phyloP scores from a whole-genome alignment of 2,888 invertebrate genomes.

The Steinernema scapterisci region DNA sequence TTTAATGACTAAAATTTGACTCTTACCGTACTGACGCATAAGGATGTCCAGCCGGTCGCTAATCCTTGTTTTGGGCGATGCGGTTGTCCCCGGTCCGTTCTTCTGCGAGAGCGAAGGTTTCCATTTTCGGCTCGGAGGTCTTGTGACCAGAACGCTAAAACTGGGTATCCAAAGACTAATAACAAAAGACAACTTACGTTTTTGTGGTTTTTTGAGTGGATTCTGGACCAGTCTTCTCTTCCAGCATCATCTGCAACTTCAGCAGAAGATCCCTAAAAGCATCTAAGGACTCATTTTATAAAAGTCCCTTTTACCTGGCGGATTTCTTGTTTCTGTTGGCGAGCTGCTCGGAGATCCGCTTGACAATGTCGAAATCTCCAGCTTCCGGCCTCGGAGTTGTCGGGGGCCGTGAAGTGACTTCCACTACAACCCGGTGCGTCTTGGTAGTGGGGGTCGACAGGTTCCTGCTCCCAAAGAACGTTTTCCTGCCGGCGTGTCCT shows the following conservation, averaged over 20 bases:
- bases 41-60: background rate
- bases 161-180: background rate
- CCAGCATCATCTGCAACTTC: background rate
- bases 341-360: background rate
- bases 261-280: background rate
- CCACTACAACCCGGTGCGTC: background rate
- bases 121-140: conserved; percentile 10
- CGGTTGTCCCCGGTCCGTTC: background rate
- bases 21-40: background rate
- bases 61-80: background rate
- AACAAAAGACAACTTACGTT: background rate
- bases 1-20: background rate
- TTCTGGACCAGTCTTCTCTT: background rate
- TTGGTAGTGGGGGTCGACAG: background rate
- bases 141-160: background rate
- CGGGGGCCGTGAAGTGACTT: conserved; percentile 6
- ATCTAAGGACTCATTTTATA: background rate
- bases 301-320: background rate
- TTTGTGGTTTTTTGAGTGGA: background rate
- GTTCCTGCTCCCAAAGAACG: background rate
- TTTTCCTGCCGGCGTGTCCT: background rate
- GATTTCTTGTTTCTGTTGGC: background rate
- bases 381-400: background rate
- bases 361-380: background rate
- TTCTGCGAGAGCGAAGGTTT: background rate